Evolutionary conservation across 2,113 vertebrate species (phyloP), one percentile per base, ranked within the genome.

Genomic region (Crocuta crocuta): DNA sequence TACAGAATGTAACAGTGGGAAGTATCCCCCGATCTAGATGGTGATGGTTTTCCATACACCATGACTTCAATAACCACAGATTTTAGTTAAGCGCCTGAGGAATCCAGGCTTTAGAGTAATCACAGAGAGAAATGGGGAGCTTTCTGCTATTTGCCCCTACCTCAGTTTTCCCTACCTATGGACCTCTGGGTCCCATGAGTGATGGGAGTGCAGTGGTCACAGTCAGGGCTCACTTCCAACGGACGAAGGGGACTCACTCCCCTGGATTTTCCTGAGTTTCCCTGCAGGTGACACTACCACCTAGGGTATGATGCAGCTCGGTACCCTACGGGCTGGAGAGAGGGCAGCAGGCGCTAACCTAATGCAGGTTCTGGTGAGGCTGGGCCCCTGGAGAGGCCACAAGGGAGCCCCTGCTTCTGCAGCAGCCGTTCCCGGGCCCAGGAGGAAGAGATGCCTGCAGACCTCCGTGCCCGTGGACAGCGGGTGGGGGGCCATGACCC

Each of bases 231-330:
- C 35, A 2, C 4, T 17, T 73, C 70, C n/a, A 39, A 21, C 19
- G 19, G 19, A 17, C 7, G 55, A 58, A 16, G 55, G 55, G 19
- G 55, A 58, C 19, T 21, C 55, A 19, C 19, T 58, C 19, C 55
- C 55, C 55, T 4, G 17, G 55, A 58, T 21, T 2, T 58, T 58
- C 55, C 19, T 7, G 19, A 7, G 55, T 21, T 58, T 58, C 55
- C 55, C 19, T 19, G 6, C 19, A 58, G 55, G 55, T 61, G 58
- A 61, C 8, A 23, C 58, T 23, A 8, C 58, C 19, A 3, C 58
- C 58, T 9, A 2, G 1, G 21, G 8, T 61, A 9, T 0, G 21
- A 61, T 2, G 21, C 21, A 2, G 58, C 58, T 23, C 7, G 2
- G 21, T 7, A 9, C 58, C 58, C 58, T 8, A 23, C 58, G 0